Evolutionary conservation across 2,888 invertebrate genomes (phyloP), one percentile per base, ranked within the genome.

Genomic region (Tiliacea aurago): DNA sequence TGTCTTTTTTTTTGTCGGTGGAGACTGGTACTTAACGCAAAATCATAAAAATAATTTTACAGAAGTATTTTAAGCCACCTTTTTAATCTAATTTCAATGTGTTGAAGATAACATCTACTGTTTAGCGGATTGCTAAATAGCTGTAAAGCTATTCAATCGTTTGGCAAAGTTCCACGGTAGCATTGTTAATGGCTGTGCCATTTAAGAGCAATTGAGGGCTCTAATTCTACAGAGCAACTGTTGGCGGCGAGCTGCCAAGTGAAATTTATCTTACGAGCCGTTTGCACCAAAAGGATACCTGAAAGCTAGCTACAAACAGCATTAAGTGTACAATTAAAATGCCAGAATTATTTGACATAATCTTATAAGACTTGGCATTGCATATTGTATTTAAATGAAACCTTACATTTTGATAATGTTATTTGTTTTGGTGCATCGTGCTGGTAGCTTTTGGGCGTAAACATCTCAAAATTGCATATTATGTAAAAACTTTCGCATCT

Each of bases 181-280:
- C 90, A 90, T 92, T 87, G 89, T 91, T 87, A 91, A 94, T 93
- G 95, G 95, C 95, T 95, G 95, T 95, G 95, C 93, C 91, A 90
- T 89, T 85, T 90, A 90, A 89, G 87, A 87, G 87, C 88, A 88
- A 88, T 88, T 81, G 84, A 86, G 86, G 84, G 83, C 87, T 88
- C 79, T 73, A 70, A 76, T 59, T 83, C 75, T 64, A 84, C 84
- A 80, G 76, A 81, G 73, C 74, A 75, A 75, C 49, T 83, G 80
- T 87, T 88, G 85, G 86, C 89, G 82, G 76, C 78, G 67, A 79
- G 73, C 78, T 81, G 89, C 85, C 89, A 88, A 88, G 87, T 77
- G 56, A 81, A 76, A 65, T 84, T 73, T 85, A 86, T 86, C 80
- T 83, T 82, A 79, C 78, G 77, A 87, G 88, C 86, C 85, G 73